phyloP scores from a whole-genome alignment of 2,113 vertebrate genomes.

The Ctenomys sociabilis region DNA sequence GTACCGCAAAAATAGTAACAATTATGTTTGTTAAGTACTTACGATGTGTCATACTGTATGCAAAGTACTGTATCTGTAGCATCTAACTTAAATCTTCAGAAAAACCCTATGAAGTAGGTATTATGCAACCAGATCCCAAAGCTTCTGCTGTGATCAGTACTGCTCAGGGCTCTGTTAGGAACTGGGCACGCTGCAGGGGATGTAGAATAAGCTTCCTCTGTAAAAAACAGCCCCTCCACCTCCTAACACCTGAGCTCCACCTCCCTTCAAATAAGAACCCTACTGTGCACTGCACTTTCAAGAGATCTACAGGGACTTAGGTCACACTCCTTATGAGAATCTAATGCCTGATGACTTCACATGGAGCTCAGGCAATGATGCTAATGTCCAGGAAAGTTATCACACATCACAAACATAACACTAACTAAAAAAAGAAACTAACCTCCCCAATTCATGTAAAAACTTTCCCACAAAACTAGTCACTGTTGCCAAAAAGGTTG shows the following conservation, averaged over 20 bases:
- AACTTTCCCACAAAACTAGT: neutral
- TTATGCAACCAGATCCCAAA: neutral
- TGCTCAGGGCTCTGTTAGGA: neutral
- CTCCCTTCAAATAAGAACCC: neutral
- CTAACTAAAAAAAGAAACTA: neutral
- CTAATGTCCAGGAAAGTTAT: neutral
- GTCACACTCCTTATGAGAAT: neutral
- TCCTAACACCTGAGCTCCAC: neutral
- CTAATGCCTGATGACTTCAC: neutral
- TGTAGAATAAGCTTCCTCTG: neutral
- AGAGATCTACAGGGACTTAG: neutral
- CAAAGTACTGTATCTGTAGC: neutral
- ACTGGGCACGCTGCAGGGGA: neutral
- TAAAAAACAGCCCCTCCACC: neutral
- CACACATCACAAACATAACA: neutral
- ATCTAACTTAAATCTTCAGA: conserved; percentile 33
- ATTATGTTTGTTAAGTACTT: conserved; percentile 9
- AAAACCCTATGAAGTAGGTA: neutral
- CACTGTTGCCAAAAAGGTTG: neutral
- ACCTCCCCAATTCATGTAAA: neutral
- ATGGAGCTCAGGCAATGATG: neutral
- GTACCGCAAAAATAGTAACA: neutral
- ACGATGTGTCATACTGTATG: neutral
- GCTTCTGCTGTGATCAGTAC: neutral
- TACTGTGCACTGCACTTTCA: neutral